Evolutionary conservation across 2,113 vertebrate species (phyloP), one percentile per base, ranked within the genome.

Genomic region (Bathybates hornii): DNA sequence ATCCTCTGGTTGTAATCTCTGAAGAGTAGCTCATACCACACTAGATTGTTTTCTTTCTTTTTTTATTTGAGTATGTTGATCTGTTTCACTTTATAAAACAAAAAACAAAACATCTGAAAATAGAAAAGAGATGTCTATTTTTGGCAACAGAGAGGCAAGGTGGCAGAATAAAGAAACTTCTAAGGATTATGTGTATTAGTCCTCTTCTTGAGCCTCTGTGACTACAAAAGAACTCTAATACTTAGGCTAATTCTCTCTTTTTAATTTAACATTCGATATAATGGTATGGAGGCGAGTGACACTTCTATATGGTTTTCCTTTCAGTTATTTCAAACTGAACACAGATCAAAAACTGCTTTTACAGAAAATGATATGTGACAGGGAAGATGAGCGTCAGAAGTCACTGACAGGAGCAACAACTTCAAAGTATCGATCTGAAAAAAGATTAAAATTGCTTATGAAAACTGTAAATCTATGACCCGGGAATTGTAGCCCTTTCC

Each of bases 101-200:
- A 85, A 88, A 63, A 78, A 32, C 43, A 76, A 86, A 89, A 85
- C 19, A 76, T 76, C 48, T 73, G 63, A 59, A 88, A 86, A 83
- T 57, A 87, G 54, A 88, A 87, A 48, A 17, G 19, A 38, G 34
- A 85, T 41, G 7, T 78, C 29, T 89, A 73, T 90, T 88, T 86
- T 66, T 88, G 82, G 79, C 10, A 80, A 80, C 61, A 82, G 82
- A 57, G 38, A 81, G 13, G 17, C 19, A 14, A 57, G 50, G 36
- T n/a, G 84, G 79, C 14, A 21, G 63, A 85, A 68, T 32, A 53
- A 54, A 78, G 6, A 16, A 36, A 56, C 16, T 57, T 85, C 41
- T 80, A 78, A 79, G 68, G 32, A 2, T 45, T 73, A 7, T 71
- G 43, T 66, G 24, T 79, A 50, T 89, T 87, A 57, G 32, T 85